Evolutionary conservation across 2,888 invertebrate genomes (phyloP).

Genomic region (Drosophila algonquin): DNA sequence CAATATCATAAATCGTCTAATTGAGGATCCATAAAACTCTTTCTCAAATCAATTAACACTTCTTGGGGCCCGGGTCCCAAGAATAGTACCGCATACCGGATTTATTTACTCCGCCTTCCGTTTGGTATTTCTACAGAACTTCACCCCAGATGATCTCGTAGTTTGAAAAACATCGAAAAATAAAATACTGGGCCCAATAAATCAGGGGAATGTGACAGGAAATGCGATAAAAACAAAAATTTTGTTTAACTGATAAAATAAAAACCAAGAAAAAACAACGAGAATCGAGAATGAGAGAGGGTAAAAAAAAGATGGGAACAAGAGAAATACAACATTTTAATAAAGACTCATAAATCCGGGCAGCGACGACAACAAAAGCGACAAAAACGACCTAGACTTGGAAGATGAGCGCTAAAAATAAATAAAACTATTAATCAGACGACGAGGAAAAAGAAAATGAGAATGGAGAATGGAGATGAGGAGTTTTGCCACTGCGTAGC

Average conservation of each 20-base stretch:
- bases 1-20: not conserved
- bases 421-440: slow-evolving; percentile 80
- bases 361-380: slow-evolving; percentile 54
- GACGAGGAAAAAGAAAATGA: slow-evolving; percentile 31
- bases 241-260: slow-evolving; percentile 63
- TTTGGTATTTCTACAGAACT: slow-evolving; percentile 17
- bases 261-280: slow-evolving; percentile 13
- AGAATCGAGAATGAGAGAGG: not conserved
- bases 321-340: slow-evolving; percentile 75
- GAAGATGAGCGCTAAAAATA: slow-evolving; percentile 81
- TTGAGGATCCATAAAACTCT: slow-evolving; percentile 27
- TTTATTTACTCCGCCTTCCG: not conserved
- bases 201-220: slow-evolving; percentile 68
- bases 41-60: slow-evolving; percentile 38
- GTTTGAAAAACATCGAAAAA: slow-evolving; percentile 37
- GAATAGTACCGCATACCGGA: slow-evolving; percentile 12
- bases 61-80: slow-evolving; percentile 14
- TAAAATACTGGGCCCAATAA: slow-evolving; percentile 62
- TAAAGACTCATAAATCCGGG: slow-evolving; percentile 75
- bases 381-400: slow-evolving; percentile 65
- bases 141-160: slow-evolving; percentile 24
- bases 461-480: slow-evolving; percentile 38
- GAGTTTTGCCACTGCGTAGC: slow-evolving; percentile 51
- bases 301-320: slow-evolving; percentile 27
- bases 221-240: slow-evolving; percentile 68